Conservation (phyloP, 92 coral and sea anemone species). For the Siderastrea siderea region DNA sequence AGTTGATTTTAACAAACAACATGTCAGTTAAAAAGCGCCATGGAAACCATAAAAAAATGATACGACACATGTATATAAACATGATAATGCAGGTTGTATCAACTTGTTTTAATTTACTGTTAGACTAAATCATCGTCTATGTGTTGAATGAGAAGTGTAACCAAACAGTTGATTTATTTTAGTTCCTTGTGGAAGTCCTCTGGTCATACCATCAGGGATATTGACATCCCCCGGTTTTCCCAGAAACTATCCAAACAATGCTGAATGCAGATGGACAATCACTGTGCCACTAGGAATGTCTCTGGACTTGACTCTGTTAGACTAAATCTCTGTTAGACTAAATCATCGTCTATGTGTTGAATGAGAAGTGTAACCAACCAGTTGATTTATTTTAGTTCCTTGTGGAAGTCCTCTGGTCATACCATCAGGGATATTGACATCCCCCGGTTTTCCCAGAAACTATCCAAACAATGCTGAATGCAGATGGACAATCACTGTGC, state of each 20-base stretch:
- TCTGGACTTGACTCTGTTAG: slow-evolving; percentile 2
- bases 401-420: slow-evolving; percentile 70
- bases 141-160: no score
- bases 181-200: slow-evolving; percentile 65
- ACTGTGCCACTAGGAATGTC: slow-evolving; percentile 23
- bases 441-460: slow-evolving; percentile 65
- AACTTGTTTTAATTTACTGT: no score
- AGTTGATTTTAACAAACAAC: no score
- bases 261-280: slow-evolving; percentile 74
- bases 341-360: no score
- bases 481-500: slow-evolving; percentile 64
- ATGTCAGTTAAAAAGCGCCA: no score
- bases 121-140: no score
- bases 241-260: slow-evolving; percentile 64
- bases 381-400: neutral
- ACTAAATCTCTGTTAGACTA: neutral
- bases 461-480: slow-evolving; percentile 77
- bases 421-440: slow-evolving; percentile 57
- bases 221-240: slow-evolving; percentile 74
- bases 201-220: slow-evolving; percentile 52
- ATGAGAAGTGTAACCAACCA: neutral
- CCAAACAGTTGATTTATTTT: neutral
- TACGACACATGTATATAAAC: no score
- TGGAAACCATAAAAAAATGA: no score
- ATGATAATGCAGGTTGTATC: no score